These are phyloP conservation scores for Anhinga rufa DNA, from an alignment of 2,113 vertebrate genomes.

Conservation along the genomic window DNA sequence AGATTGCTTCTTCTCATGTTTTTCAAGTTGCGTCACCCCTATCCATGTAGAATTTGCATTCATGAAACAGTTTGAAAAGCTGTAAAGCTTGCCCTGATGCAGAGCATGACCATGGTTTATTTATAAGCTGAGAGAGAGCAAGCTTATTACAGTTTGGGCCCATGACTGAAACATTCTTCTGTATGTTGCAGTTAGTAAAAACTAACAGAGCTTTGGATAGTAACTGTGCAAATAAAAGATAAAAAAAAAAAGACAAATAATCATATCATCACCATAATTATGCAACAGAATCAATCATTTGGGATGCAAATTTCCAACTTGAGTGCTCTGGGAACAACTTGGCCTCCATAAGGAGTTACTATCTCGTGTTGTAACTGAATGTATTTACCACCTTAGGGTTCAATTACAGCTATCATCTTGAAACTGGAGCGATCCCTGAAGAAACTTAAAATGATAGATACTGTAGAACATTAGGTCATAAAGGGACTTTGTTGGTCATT, in stretches of 20 bases:
- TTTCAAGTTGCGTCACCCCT: not conserved
- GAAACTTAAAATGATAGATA: slow-evolving; percentile 7
- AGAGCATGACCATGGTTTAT: not conserved
- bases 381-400: not conserved
- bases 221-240: not conserved
- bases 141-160: not conserved
- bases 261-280: not conserved
- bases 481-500: slow-evolving; percentile 19
- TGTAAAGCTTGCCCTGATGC: not conserved
- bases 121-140: not conserved
- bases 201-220: not conserved
- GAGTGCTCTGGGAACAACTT: not conserved
- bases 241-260: not conserved
- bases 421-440: slow-evolving; percentile 19
- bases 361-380: not conserved
- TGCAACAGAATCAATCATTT: not conserved
- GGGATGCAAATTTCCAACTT: not conserved
- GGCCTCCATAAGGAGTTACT: not conserved
- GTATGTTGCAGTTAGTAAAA: not conserved
- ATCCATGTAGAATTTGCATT: not conserved
- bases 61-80: not conserved
- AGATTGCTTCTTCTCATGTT: not conserved
- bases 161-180: not conserved
- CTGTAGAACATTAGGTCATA: not conserved
- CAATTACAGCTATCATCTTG: slow-evolving; percentile 7